Percentiles rank a stretch among this genome's conserved stretches.
Evolutionary conservation across 1,140 invertebrate species (phyloP).

Genomic region (Cotesia vestalis): DNA sequence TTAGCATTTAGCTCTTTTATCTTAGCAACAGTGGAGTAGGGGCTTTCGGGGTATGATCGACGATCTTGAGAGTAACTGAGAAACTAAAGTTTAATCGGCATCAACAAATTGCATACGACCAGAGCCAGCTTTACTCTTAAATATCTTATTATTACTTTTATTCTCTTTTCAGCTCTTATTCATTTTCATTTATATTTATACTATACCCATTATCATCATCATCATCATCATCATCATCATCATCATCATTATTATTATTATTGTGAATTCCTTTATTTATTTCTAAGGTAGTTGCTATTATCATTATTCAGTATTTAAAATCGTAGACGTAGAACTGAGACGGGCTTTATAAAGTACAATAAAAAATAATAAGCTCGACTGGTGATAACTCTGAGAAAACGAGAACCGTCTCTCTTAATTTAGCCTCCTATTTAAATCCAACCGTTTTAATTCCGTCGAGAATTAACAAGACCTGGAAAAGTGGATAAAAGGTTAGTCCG

Average conservation of each 20-base stretch:
- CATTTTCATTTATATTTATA: not conserved
- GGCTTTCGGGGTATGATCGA: slow-evolving; percentile 18
- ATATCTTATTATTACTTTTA: slow-evolving; percentile 8
- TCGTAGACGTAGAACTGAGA: too few species aligned
- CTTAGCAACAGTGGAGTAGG: not conserved
- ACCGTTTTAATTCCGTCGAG: slow-evolving; percentile 33
- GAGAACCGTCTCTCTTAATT: slow-evolving; percentile 42
- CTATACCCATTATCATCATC: too few species aligned
- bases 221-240: too few species aligned
- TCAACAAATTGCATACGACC: slow-evolving; percentile 12
- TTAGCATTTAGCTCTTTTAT: not conserved
- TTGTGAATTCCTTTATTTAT: too few species aligned
- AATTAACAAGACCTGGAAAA: slow-evolving; percentile 18
- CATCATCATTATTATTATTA: too few species aligned
- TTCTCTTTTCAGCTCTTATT: not conserved
- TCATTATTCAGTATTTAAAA: too few species aligned
- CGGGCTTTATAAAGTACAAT: too few species aligned
- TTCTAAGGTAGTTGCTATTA: too few species aligned
- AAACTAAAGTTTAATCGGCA: slow-evolving; percentile 7
- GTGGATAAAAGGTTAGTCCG: not conserved
- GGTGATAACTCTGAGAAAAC: slow-evolving; percentile 29
- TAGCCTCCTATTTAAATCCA: slow-evolving; percentile 40
- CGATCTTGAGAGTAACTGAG: not conserved
- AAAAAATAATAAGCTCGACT: not conserved
- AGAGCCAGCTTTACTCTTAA: not conserved